Conservation (phyloP, 2,113 vertebrate genomes). For the Cynoglossus semilaevis region DNA sequence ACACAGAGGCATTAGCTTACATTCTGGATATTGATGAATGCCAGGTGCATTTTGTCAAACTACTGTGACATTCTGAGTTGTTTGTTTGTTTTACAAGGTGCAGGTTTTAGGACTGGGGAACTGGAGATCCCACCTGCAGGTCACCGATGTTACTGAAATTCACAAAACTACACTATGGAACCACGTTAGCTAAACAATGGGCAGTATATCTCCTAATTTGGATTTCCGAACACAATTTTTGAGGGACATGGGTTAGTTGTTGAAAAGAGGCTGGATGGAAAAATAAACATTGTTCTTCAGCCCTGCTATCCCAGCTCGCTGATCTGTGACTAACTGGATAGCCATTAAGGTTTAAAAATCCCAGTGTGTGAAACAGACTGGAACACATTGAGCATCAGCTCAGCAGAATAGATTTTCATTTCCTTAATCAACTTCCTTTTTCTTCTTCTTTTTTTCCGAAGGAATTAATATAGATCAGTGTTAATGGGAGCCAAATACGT, state of each 20-base stretch:
- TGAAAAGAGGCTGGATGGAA: slow-evolving; percentile 57
- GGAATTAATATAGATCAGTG: slow-evolving; percentile 74
- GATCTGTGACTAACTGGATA: slow-evolving; percentile 74
- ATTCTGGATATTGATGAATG: slow-evolving; percentile 66
- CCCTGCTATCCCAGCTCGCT: slow-evolving; percentile 48
- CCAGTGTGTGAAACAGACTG: slow-evolving; percentile 72
- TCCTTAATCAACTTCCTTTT: slow-evolving; percentile 76
- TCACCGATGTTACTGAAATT: too few species aligned
- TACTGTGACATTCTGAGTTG: slow-evolving; percentile 41
- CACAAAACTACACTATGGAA: too few species aligned
- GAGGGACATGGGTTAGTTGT: slow-evolving; percentile 38
- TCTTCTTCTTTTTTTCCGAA: slow-evolving; percentile 54
- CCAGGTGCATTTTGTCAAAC: slow-evolving; percentile 65
- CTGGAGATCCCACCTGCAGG: too few species aligned
- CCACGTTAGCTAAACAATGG: slow-evolving; percentile 2
- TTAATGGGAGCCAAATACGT: slow-evolving; percentile 68
- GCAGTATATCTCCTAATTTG: slow-evolving; percentile 6
- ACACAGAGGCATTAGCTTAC: slow-evolving; percentile 60
- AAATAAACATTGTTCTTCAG: slow-evolving; percentile 67
- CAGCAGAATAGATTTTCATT: slow-evolving; percentile 74
- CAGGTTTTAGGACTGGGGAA: too few species aligned
- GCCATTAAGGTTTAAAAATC: slow-evolving; percentile 72
- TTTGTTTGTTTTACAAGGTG: slow-evolving; percentile 32
- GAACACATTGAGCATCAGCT: slow-evolving; percentile 67
- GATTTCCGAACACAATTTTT: slow-evolving; percentile 21